These are phyloP conservation scores for Mastomys natalensis DNA, from an alignment of 2,113 vertebrate species.

Conservation along the genomic window DNA sequence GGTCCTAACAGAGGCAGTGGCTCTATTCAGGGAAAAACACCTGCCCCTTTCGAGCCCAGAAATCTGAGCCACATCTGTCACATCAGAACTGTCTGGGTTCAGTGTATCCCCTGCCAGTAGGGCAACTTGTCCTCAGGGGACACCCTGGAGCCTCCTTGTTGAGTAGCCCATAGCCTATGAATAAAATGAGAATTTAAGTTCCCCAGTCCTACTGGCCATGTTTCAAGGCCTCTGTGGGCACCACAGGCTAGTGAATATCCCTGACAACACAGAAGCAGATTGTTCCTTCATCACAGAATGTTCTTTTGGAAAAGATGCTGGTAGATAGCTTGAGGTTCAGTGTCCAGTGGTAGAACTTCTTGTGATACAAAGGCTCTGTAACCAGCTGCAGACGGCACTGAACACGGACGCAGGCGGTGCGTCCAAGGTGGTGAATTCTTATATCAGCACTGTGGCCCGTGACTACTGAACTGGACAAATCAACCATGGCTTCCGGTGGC, in stretches of 20 bases:
- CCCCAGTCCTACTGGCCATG: background rate
- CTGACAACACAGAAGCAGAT: background rate
- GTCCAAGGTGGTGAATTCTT: background rate
- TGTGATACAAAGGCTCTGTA: background rate
- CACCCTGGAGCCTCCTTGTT: too few relatives aligned
- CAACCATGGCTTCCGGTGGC: background rate
- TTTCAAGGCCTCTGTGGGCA: background rate
- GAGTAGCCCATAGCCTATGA: background rate
- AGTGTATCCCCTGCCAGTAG: background rate
- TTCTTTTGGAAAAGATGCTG: background rate
- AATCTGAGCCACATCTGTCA: background rate
- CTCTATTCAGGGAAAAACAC: background rate
- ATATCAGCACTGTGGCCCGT: background rate
- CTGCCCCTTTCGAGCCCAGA: background rate
- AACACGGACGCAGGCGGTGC: background rate
- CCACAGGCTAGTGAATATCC: background rate
- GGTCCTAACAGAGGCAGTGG: background rate
- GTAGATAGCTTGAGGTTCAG: background rate
- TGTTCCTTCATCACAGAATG: accelerated
- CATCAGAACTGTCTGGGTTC: background rate
- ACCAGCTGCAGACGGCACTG: background rate
- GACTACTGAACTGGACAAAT: background rate
- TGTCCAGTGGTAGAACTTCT: background rate
- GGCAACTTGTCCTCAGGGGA: background rate
- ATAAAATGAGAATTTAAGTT: background rate